These are phyloP conservation scores for Acrocephalus kingi DNA, from an alignment of 2,113 vertebrate species.

Conservation along the genomic window DNA sequence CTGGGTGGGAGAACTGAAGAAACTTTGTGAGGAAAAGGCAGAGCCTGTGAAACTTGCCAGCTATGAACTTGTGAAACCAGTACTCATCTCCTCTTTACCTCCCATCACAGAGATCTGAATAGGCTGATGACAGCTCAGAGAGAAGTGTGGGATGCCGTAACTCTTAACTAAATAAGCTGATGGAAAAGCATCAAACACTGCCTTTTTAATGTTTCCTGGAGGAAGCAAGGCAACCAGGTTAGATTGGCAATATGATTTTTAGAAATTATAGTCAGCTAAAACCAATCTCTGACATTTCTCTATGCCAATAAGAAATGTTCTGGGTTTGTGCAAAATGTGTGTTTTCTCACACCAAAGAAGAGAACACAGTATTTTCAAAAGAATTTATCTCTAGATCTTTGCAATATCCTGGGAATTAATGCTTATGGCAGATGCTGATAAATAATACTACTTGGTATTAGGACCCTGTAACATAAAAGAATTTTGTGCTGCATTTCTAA, in stretches of 20 bases:
- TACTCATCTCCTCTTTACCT: not conserved
- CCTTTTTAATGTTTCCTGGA: not conserved
- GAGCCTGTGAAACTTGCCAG: not conserved
- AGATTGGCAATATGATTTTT: not conserved
- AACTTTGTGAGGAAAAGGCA: not conserved
- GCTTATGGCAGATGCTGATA: not conserved
- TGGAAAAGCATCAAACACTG: not conserved
- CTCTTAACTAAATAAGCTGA: not conserved
- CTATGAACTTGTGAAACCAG: not conserved
- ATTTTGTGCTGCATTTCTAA: not conserved
- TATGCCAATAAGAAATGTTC: not conserved
- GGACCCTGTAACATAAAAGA: not conserved
- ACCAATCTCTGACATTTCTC: not conserved
- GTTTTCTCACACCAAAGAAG: not conserved
- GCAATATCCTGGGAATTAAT: not conserved
- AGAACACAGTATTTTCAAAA: not conserved
- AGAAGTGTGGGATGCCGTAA: not conserved
- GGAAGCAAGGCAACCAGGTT: not conserved
- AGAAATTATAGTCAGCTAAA: not conserved
- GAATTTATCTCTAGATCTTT: not conserved
- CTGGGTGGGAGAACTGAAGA: not conserved
- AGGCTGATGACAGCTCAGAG: not conserved
- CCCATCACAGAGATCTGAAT: not conserved
- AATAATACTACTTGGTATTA: not conserved
- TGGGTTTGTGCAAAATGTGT: not conserved